phyloP scores from a whole-genome alignment of 2,888 invertebrate species.

The Pristionchus exspectatus region DNA sequence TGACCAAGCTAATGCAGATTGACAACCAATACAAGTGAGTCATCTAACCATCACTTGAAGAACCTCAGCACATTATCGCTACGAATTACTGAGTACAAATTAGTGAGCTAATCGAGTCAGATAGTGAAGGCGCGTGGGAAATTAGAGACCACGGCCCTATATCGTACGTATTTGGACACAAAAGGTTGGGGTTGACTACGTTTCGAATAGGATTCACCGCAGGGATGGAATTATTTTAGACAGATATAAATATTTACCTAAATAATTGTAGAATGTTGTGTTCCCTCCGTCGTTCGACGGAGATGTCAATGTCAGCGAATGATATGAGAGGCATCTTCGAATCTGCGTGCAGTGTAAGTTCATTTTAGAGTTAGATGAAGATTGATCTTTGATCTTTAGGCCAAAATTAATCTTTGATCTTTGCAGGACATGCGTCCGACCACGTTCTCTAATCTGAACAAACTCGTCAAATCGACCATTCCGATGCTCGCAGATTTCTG shows the following conservation, averaged over 20 bases:
- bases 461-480: slow-evolving; percentile 48
- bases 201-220: too few species aligned
- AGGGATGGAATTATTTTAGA: too few species aligned
- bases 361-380: too few species aligned
- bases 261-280: slow-evolving; percentile 56
- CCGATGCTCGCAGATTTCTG: slow-evolving; percentile 58
- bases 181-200: too few species aligned
- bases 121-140: too few species aligned
- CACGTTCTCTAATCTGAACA: slow-evolving; percentile 47
- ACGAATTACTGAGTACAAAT: background rate
- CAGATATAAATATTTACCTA: background rate
- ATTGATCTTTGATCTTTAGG: background rate
- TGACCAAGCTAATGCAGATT: slow-evolving; percentile 52
- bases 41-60: background rate
- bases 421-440: slow-evolving; percentile 54
- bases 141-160: background rate
- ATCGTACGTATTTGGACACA: background rate
- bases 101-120: background rate
- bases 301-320: slow-evolving; percentile 58
- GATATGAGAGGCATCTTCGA: slow-evolving; percentile 58
- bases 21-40: slow-evolving; percentile 54
- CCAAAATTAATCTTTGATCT: background rate
- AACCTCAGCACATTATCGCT: background rate
- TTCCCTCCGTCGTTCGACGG: slow-evolving; percentile 59
- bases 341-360: slow-evolving; percentile 42